Conservation (phyloP, 2,888 invertebrate genomes). For the Therioaphis trifolii region DNA sequence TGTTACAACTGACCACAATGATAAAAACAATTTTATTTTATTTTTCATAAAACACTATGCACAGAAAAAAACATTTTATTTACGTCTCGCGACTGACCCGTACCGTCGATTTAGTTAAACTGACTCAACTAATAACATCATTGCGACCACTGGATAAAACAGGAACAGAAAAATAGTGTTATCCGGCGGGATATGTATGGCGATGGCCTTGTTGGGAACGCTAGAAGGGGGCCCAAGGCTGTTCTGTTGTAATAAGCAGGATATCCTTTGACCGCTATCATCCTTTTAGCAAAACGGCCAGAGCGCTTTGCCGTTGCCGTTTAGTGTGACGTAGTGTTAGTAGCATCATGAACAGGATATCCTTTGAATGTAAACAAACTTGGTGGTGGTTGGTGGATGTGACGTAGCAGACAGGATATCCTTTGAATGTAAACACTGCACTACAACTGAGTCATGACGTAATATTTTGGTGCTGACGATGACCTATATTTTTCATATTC, state of each 20-base stretch:
- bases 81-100: slow-evolving; percentile 37
- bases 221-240: slow-evolving; percentile 31
- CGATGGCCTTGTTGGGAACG: slow-evolving; percentile 65
- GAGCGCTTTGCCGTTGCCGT: not conserved
- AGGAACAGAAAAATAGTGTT: slow-evolving; percentile 50
- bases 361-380: slow-evolving; percentile 54
- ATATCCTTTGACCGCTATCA: slow-evolving; percentile 61
- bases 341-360: slow-evolving; percentile 41
- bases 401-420: slow-evolving; percentile 57
- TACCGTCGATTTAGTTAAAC: slow-evolving; percentile 15
- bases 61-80: not conserved
- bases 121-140: slow-evolving; percentile 34
- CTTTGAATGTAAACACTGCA: slow-evolving; percentile 56
- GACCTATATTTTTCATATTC: not conserved
- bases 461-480: not conserved
- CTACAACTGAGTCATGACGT: slow-evolving; percentile 27
- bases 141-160: slow-evolving; percentile 42
- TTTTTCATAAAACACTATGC: not conserved
- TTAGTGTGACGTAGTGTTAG: slow-evolving; percentile 4
- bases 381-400: slow-evolving; percentile 28
- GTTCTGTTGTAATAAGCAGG: slow-evolving; percentile 50
- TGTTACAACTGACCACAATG: not conserved
- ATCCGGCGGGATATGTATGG: slow-evolving; percentile 66
- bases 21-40: not conserved
- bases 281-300: slow-evolving; percentile 51